Evolutionary conservation across 2,113 vertebrate genomes (phyloP).

Genomic region (Tor tambroides): DNA sequence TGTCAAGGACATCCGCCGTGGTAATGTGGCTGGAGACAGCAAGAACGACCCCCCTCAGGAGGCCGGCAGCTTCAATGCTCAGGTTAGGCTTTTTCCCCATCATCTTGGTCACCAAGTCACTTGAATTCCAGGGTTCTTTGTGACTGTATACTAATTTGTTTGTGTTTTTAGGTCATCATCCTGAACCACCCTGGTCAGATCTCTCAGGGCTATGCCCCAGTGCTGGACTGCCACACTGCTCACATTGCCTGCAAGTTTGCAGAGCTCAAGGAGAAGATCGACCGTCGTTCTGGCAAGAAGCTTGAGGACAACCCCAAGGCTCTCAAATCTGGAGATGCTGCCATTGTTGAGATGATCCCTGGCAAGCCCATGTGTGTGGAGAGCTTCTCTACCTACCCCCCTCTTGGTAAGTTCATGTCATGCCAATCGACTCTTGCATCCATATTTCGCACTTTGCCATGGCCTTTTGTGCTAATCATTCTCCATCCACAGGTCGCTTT

Average conservation of each 20-base stretch:
- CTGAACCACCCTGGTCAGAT: constrained; percentile 84
- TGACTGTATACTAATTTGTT: too few species aligned
- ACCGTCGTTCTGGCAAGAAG: constrained; percentile 83
- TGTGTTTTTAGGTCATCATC: constrained; percentile 76
- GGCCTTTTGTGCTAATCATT: neutral
- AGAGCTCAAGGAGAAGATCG: constrained; percentile 81
- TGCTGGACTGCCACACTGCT: constrained; percentile 82
- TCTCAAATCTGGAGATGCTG: constrained; percentile 80
- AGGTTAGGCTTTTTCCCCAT: constrained; percentile 63
- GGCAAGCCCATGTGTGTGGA: constrained; percentile 83
- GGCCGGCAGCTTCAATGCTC: constrained; percentile 75
- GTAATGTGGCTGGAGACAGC: constrained; percentile 81
- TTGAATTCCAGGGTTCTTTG: too few species aligned
- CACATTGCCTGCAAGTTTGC: constrained; percentile 84
- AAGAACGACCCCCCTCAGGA: constrained; percentile 79
- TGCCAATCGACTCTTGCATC: too few species aligned
- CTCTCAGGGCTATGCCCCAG: constrained; percentile 75
- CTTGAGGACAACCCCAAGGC: constrained; percentile 79
- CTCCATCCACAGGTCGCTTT: constrained; percentile 73
- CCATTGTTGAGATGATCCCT: constrained; percentile 78
- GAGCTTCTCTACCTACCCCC: constrained; percentile 77
- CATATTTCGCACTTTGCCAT: too few species aligned
- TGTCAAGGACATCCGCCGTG: constrained; percentile 81
- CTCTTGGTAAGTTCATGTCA: constrained; percentile 72
- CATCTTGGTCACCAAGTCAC: too few species aligned